Evolutionary conservation across 2,113 vertebrate genomes (phyloP), one percentile per base, ranked within the genome.

Genomic region (Rhagologus leucostigma): DNA sequence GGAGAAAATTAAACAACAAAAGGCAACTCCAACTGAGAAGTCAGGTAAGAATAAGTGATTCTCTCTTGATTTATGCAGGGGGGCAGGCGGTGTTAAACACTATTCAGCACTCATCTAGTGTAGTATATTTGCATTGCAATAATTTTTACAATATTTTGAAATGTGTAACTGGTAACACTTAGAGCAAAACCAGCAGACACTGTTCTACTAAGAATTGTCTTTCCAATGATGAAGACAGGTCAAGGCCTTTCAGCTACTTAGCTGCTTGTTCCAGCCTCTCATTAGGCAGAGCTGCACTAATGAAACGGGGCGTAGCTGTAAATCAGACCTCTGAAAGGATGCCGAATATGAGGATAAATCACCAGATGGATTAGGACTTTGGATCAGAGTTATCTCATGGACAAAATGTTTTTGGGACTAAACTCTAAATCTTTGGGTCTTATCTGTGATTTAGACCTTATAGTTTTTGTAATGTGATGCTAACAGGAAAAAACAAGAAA

Each of bases 1-100:
- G 52, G 96, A 97, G 84, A 98, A 97, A 96, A 89, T 79, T 62
- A 98, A 97, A 92, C 95, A 96, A 30, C 64, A 94, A 76, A 98
- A 97, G 95, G 44, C 82, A 83, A 47, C 64, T 84, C 89, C 70
- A 22, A 47, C 30, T 73, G 95, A 96, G 93, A 98, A 98, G 88
- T 50, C 94, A 97, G 97, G 97, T 98, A 97, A 70, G 90, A 91
- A 63, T 10, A 32, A 76, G 3, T 78, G 27, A 59, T 85, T 82
- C 13, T 90, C 16, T 89, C 46, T n/a, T 85, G 35, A 67, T 47
- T 79, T 85, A 33, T 23, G 18, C 8, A 30, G 16, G 3, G 3
- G 5, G 7, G 4, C 1, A 8, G 12, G 3, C 5, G 44, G 2
- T 44, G 16, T 52, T 87, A 52, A 84, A 47, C 29, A 17, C 10